Percentiles rank a stretch among this genome's conserved stretches.
These are phyloP conservation scores for Muscicapa comitata DNA, from an alignment of 2,797 vertebrate species.

Conservation along the genomic window DNA sequence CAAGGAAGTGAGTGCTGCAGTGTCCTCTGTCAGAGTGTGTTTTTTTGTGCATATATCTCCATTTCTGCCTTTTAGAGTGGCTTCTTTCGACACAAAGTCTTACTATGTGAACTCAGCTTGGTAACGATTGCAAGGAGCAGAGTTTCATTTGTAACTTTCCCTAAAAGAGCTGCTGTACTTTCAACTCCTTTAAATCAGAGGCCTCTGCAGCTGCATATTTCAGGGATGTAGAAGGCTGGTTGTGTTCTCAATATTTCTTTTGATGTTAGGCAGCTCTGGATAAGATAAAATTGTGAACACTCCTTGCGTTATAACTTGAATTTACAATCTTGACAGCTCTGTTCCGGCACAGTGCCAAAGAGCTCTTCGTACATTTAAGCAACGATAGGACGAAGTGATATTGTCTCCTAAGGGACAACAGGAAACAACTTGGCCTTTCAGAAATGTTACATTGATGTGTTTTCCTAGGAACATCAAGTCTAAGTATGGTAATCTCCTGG, in stretches of 20 bases:
- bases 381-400: conserved; percentile 30
- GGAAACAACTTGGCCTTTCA: conserved; percentile 60
- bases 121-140: background rate
- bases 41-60: background rate
- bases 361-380: conserved; percentile 51
- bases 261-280: conserved; percentile 36
- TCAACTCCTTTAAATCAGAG: background rate
- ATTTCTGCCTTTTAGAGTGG: background rate
- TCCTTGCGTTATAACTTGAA: conserved; percentile 58
- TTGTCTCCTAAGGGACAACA: conserved; percentile 56
- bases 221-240: conserved; percentile 4
- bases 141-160: conserved; percentile 13
- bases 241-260: conserved; percentile 53
- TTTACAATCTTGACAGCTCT: conserved; percentile 61
- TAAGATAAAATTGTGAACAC: conserved; percentile 36
- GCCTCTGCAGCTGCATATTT: background rate
- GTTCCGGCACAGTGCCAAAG: background rate
- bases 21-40: background rate
- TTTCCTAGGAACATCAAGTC: conserved; percentile 33
- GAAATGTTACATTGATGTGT: conserved; percentile 45
- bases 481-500: conserved; percentile 28
- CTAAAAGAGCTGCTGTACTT: background rate
- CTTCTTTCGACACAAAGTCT: background rate
- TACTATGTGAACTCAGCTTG: background rate
- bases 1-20: background rate